phyloP scores from a whole-genome alignment of 2,113 vertebrate species.

The Apus apus region DNA sequence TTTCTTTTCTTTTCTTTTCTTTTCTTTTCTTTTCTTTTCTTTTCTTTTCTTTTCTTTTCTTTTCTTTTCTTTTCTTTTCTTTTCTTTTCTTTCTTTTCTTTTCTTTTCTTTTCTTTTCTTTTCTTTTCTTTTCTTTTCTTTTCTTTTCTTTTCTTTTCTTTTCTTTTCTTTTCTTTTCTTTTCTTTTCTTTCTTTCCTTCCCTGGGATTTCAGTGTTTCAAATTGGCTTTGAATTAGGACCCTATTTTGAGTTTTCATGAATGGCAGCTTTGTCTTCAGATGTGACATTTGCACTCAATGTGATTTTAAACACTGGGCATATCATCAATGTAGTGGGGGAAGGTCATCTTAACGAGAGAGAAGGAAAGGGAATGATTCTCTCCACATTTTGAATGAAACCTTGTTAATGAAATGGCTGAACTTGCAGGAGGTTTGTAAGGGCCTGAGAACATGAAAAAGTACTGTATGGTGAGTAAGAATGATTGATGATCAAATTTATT shows the following conservation, averaged over 20 bases:
- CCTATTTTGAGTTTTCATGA: background rate
- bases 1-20: background rate
- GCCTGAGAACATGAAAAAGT: background rate
- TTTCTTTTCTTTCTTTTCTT: too few species aligned
- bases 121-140: background rate
- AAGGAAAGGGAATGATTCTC: background rate
- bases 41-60: background rate
- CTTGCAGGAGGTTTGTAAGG: background rate
- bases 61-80: background rate
- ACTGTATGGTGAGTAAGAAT: background rate
- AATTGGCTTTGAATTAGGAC: background rate
- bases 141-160: background rate
- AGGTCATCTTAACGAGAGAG: background rate
- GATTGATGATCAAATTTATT: background rate
- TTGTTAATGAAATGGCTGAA: background rate
- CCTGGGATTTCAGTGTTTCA: background rate
- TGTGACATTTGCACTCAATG: background rate
- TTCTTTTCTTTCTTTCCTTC: too few species aligned
- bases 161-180: background rate
- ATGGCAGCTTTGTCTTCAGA: fast-evolving
- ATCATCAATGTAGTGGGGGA: background rate
- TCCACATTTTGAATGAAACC: background rate
- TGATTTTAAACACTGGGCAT: background rate
- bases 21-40: background rate
- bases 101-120: background rate